phyloP scores from a whole-genome alignment of 2,888 invertebrate species.

The Laothoe populi region DNA sequence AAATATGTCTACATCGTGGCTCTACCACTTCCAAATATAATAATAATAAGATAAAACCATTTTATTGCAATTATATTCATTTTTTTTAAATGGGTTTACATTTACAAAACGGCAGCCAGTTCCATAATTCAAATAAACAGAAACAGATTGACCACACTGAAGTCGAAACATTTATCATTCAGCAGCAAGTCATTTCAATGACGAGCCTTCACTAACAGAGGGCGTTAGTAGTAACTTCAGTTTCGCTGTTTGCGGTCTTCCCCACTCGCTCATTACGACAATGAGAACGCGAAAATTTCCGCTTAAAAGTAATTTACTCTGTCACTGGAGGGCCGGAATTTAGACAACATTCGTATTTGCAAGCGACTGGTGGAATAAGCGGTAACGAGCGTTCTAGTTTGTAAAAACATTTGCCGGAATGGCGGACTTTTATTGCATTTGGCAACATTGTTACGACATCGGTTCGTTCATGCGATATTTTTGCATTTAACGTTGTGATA shows the following conservation, averaged over 20 bases:
- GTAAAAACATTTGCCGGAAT: conserved; percentile 11
- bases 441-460: conserved; percentile 17
- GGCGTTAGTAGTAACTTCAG: conserved; percentile 58
- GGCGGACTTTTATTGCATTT: conserved; percentile 7
- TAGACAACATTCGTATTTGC: conserved; percentile 60
- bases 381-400: conserved; percentile 19
- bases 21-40: too few species aligned
- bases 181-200: conserved; percentile 24
- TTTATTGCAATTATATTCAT: too few species aligned
- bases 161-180: conserved; percentile 19
- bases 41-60: too few species aligned
- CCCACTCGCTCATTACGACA: conserved; percentile 65
- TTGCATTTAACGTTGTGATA: background rate
- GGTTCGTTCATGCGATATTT: conserved; percentile 1
- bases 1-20: too few species aligned
- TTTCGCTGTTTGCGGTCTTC: conserved; percentile 65
- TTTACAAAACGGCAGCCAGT: background rate
- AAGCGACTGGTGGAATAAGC: conserved; percentile 62
- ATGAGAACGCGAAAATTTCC: conserved; percentile 66
- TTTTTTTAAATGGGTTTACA: too few species aligned
- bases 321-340: conserved; percentile 64
- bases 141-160: background rate
- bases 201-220: conserved; percentile 27
- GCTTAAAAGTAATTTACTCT: conserved; percentile 76
- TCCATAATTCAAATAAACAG: background rate